These are phyloP conservation scores for Micrasema minimum DNA, from an alignment of 1,140 invertebrate genomes.

Conservation along the genomic window DNA sequence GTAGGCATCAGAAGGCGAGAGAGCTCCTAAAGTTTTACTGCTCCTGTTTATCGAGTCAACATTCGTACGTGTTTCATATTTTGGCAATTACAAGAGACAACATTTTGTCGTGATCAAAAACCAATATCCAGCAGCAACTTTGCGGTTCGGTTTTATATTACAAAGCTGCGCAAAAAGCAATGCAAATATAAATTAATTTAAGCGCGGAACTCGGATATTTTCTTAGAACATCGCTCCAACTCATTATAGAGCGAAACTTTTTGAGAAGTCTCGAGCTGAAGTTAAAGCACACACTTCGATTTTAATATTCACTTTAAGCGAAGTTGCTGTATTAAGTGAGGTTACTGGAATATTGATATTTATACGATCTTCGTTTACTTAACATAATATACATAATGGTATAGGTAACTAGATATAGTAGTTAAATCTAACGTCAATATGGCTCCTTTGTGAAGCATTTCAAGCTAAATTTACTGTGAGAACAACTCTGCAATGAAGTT, in stretches of 20 bases:
- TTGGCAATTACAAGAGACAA: conserved; percentile 52
- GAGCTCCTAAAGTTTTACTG: conserved; percentile 38
- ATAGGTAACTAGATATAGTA: background rate
- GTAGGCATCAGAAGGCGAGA: background rate
- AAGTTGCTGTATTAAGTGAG: conserved; percentile 35
- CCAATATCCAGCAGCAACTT: conserved; percentile 44
- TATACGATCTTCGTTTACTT: conserved; percentile 37
- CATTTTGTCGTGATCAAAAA: conserved; percentile 52
- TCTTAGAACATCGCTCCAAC: conserved; percentile 50
- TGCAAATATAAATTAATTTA: conserved; percentile 53
- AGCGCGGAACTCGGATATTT: conserved; percentile 46
- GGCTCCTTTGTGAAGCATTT: conserved; percentile 1
- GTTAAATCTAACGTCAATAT: conserved; percentile 16
- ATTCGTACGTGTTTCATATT: conserved; percentile 51
- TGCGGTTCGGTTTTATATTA: conserved; percentile 42
- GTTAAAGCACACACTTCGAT: conserved; percentile 48
- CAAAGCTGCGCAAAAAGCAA: conserved; percentile 46
- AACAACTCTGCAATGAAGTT: no score
- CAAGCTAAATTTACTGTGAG: background rate
- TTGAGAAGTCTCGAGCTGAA: conserved; percentile 30
- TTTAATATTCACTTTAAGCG: conserved; percentile 48
- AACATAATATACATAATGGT: background rate
- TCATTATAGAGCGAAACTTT: conserved; percentile 48
- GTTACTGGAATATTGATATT: conserved; percentile 39
- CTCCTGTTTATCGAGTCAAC: conserved; percentile 49